Conservation (phyloP, 2,888 invertebrate genomes). For the Eupsilia transversa region DNA sequence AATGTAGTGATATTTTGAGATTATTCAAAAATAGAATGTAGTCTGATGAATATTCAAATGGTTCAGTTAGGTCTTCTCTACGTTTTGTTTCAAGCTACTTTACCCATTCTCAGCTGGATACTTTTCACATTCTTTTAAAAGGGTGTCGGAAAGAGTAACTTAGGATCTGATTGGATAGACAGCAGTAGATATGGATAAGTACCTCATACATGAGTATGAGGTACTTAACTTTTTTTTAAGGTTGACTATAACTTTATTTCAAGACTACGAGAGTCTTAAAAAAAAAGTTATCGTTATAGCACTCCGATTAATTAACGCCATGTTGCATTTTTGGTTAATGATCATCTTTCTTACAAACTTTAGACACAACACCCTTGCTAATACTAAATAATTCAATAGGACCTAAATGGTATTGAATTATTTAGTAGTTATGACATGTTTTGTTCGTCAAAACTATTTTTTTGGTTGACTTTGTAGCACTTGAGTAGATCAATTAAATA, state of each 20-base stretch:
- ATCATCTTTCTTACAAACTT: not conserved
- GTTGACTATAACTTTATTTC: no score
- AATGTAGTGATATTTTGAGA: slow-evolving; percentile 2
- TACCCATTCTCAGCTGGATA: not conserved
- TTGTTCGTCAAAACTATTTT: not conserved
- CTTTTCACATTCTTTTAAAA: not conserved
- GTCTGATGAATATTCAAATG: not conserved
- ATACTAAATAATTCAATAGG: no score
- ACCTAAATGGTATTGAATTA: no score
- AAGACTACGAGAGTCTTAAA: no score
- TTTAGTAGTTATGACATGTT: not conserved
- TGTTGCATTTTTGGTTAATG: not conserved
- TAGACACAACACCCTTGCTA: not conserved
- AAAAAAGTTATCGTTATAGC: not conserved
- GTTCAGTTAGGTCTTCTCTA: not conserved
- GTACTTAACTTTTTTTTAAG: no score
- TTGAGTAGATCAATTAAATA: slow-evolving; percentile 30
- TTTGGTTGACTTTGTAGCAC: not conserved
- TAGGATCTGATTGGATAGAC: not conserved
- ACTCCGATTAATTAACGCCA: not conserved
- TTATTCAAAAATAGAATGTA: not conserved
- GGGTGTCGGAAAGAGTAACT: not conserved
- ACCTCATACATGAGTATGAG: not conserved
- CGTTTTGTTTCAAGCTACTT: not conserved
- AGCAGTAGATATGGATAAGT: not conserved